Base-by-base conservation (phyloP, 2,113 vertebrate species). In the Sinocyclocheilus rhinocerous region DNA sequence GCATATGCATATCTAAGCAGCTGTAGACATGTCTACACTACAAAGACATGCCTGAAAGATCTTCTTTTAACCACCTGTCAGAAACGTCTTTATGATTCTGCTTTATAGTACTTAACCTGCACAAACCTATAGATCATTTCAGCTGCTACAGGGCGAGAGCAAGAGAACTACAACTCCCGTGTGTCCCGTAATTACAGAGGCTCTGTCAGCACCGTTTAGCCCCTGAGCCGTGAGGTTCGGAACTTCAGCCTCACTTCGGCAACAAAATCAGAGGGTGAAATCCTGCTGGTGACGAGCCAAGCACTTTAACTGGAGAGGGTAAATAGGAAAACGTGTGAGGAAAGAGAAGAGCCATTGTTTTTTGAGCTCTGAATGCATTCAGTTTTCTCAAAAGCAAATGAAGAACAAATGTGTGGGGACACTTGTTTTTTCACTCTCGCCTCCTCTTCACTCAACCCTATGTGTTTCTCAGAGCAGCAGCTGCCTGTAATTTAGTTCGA, bases 401-500 rank as follows among this genome's bases (percentile, higher is more conserved):
- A 86, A 88, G 76, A 84, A 76, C 76, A 90, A 84, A 85, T 84
- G 18, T 59, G 22, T 24, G 59, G 65, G 67, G 86, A 67, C 45
- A 45, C 24, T 57, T 79, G 63, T 85, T 88, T 76, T 75, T 24
- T 80, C n/a, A 50, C 36, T 26, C 24, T 13, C 12, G 69, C 18
- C 45, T 67, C 36, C 29, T 33, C 29, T 33, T 33, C 29, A 33
- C 29, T 33, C 29, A 33, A 33, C 29, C 29, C 29, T 72, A 83
- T 82, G 65, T 75, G 52, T 80, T 76, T 57, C 57, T 88, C 79
- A 75, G 73, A 75, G 85, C 81, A 61, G 84, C 63, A 70, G 16
- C 57, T 87, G 83, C 80, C 84, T 85, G 85, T 87, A 91, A 88
- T 91, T 91, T 90, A 48, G 82, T 78, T 85, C 61, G 57, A 80